Evolutionary conservation across 1,140 invertebrate species (phyloP).

Genomic region (Caenorhabditis brenneri): DNA sequence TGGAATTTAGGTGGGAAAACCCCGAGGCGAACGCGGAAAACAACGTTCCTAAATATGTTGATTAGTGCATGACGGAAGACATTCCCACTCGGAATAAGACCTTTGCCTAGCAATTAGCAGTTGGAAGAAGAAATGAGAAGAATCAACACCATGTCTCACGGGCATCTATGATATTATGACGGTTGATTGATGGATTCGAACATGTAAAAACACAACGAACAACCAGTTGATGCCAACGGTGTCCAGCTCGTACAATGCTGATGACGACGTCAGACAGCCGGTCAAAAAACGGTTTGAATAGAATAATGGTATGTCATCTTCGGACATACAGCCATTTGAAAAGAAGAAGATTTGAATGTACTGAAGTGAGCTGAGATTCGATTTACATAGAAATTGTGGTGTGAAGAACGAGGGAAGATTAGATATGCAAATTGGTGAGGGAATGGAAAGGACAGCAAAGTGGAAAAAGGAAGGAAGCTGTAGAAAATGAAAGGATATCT

Average conservation of each 20-base stretch:
- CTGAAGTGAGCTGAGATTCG: neutral
- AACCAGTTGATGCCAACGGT: conserved; percentile 28
- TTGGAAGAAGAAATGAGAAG: neutral
- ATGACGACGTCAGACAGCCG: neutral
- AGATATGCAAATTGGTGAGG: neutral
- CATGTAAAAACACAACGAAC: conserved; percentile 20
- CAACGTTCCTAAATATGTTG: neutral
- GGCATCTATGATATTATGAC: conserved; percentile 35
- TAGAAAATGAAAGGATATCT: neutral
- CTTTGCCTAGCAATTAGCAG: conserved; percentile 5
- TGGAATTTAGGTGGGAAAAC: neutral
- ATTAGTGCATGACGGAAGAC: conserved; percentile 18
- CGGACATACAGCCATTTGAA: too few relatives aligned
- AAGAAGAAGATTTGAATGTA: neutral
- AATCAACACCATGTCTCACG: neutral
- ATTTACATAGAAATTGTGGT: conserved; percentile 2
- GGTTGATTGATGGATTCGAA: conserved; percentile 26
- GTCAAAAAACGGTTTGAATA: neutral
- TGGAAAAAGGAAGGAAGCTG: neutral
- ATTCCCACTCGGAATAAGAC: neutral
- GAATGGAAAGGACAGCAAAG: neutral
- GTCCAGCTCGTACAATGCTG: neutral
- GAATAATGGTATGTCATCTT: neutral
- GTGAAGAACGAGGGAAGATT: neutral
- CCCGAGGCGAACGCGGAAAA: neutral